Evolutionary conservation across 1,140 invertebrate species (phyloP), one percentile per base, ranked within the genome.

Genomic region (Drosophila lowei): DNA sequence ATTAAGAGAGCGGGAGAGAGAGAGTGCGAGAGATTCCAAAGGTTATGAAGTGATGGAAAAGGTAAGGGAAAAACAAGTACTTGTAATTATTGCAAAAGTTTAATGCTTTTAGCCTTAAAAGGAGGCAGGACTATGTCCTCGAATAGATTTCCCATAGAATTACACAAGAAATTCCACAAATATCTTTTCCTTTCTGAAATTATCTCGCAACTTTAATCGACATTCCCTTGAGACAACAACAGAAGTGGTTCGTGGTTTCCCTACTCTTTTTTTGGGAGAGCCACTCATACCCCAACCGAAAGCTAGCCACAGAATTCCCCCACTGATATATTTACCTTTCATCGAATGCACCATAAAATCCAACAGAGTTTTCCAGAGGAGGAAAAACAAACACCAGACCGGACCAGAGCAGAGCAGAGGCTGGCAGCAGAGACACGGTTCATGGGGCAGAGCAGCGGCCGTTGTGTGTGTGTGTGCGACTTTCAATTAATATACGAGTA

Each of bases 401-500:
- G 50, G 42, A 16, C 28, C 16, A 43, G 55, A 67, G 15, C 41
- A 42, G 73, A 18, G 30, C 18, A 43, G 46, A 21, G 56, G 23
- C 23, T 25, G 23, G 21, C 21, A 23, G 3, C 55, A 41, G 30
- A 9, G 8, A 4, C 34, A 11, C 9, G 34, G 34, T 34, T 2
- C 34, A 34, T 13, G 56, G 54, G 50, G 41, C 48, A 25, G 23
- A 25, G 18, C 23, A 25, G 23, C 3, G 23, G 5, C 0, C 23
- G 23, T 25, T 25, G 23, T 25, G 4, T 25, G 5, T 23, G 23
- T 23, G 23, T 71, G 79, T 63, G 62, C 72, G 61, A 66, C 67
- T 85, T 80, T 85, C 77, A 85, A 86, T 85, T 85, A 85, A 85
- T 65, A 55, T 63, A 63, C 56, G 11, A 57, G n/a, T 44, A 55